A percentile compares a stretch with the other conserved stretches of the same genome.
Conservation (phyloP, 1,140 invertebrate species). For the Caerostris extrusa region DNA sequence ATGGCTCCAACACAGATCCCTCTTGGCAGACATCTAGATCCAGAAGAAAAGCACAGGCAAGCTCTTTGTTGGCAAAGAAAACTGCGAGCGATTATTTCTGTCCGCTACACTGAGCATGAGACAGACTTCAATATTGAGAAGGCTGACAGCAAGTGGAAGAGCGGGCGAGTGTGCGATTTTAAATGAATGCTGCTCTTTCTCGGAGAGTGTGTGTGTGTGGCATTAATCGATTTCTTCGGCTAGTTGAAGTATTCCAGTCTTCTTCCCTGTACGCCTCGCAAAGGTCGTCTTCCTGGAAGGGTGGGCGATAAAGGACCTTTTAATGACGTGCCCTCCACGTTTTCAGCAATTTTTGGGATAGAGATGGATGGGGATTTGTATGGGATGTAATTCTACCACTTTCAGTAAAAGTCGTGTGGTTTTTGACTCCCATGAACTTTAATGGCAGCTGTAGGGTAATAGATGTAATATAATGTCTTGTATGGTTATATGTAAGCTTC, state of each 20-base stretch:
- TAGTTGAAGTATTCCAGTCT: conserved; percentile 1
- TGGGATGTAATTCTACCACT: background rate
- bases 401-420: background rate
- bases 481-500: too few relatives aligned
- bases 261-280: background rate
- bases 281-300: background rate
- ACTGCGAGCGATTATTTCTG: background rate
- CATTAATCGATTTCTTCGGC: conserved; percentile 1
- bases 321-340: conserved; percentile 11
- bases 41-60: background rate
- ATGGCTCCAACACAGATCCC: background rate
- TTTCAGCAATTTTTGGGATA: background rate
- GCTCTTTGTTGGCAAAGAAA: background rate
- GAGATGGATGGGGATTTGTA: conserved; percentile 8
- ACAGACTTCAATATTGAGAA: background rate
- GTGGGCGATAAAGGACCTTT: conserved; percentile 14
- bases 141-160: background rate
- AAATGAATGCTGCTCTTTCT: background rate
- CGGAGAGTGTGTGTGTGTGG: background rate
- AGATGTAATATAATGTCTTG: too few relatives aligned
- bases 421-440: background rate
- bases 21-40: background rate
- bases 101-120: background rate
- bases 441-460: too few relatives aligned
- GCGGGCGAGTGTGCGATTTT: conserved; percentile 5